A percentile compares a stretch with the other conserved stretches of the same genome.
Conservation (phyloP, 2,888 invertebrate genomes). For the Halictus quadricinctus region DNA sequence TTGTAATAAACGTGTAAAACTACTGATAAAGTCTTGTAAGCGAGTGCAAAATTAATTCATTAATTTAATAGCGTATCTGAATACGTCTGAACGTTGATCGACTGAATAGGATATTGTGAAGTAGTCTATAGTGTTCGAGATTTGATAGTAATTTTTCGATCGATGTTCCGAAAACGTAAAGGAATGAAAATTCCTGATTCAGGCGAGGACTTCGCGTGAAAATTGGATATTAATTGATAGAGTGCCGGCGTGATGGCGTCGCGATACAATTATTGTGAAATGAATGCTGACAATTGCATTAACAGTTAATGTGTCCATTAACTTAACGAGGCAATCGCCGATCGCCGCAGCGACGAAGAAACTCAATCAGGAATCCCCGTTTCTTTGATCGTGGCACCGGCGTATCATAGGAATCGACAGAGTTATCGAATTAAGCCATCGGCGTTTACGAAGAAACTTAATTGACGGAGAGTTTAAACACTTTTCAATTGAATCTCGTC, state of each 20-base stretch:
- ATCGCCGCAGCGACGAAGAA: slow-evolving; percentile 46
- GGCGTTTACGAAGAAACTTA: slow-evolving; percentile 2
- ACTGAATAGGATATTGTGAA: neutral
- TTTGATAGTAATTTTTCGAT: neutral
- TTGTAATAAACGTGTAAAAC: too few species aligned
- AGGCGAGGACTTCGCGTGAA: neutral
- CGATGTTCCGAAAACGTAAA: neutral
- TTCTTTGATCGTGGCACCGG: slow-evolving; percentile 46
- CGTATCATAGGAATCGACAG: slow-evolving; percentile 30
- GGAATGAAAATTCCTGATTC: slow-evolving; percentile 5
- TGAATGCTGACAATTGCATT: slow-evolving; percentile 44
- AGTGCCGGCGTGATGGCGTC: slow-evolving; percentile 26
- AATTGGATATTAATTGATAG: slow-evolving; percentile 40
- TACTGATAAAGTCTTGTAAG: too few species aligned
- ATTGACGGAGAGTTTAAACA: neutral
- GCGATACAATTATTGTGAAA: slow-evolving; percentile 40
- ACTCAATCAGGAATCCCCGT: slow-evolving; percentile 47
- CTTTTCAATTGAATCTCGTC: neutral
- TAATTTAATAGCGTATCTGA: too few species aligned
- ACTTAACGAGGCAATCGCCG: slow-evolving; percentile 58
- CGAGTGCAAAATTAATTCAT: too few species aligned
- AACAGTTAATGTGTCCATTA: slow-evolving; percentile 56
- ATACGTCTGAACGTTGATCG: too few species aligned
- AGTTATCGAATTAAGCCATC: slow-evolving; percentile 38
- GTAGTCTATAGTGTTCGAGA: neutral